Conservation (phyloP, 2,888 invertebrate species). For the Xanthorhoe designata region DNA sequence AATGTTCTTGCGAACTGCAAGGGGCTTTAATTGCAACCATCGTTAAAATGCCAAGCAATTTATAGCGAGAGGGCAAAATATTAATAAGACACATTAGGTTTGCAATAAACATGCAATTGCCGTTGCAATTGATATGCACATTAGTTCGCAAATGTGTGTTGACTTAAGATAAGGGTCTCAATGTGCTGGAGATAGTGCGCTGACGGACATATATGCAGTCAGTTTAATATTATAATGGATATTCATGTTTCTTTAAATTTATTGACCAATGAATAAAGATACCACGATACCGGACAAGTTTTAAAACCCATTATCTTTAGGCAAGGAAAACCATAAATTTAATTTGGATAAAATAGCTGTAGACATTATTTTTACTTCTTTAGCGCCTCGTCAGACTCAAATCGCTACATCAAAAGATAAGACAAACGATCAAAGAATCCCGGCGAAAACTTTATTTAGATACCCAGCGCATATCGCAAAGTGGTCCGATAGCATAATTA, state of each 20-base stretch:
- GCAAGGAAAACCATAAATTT: background rate
- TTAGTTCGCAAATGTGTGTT: conserved; percentile 49
- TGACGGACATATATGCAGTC: conserved; percentile 4
- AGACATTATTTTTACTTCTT: conserved; percentile 13
- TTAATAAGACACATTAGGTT: conserved; percentile 36
- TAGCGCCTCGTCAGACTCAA: conserved; percentile 23
- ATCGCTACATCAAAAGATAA: conserved; percentile 34
- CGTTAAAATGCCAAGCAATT: conserved; percentile 30
- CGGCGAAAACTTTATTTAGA: conserved; percentile 55
- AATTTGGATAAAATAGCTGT: background rate
- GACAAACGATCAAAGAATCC: conserved; percentile 43
- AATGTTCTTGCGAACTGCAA: conserved; percentile 19
- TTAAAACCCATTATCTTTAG: background rate
- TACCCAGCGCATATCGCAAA: conserved; percentile 50
- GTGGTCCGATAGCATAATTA: conserved; percentile 60
- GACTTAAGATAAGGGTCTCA: conserved; percentile 50
- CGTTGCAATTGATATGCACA: conserved; percentile 38
- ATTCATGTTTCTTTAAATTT: background rate
- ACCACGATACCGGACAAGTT: background rate
- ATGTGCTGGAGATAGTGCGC: conserved; percentile 36
- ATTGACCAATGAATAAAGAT: background rate
- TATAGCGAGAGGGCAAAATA: conserved; percentile 30
- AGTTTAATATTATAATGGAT: conserved; percentile 6
- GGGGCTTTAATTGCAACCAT: conserved; percentile 26
- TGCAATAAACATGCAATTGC: conserved; percentile 35